These are phyloP conservation scores for Apotomis turbidana DNA, from an alignment of 2,888 invertebrate species.

Conservation along the genomic window DNA sequence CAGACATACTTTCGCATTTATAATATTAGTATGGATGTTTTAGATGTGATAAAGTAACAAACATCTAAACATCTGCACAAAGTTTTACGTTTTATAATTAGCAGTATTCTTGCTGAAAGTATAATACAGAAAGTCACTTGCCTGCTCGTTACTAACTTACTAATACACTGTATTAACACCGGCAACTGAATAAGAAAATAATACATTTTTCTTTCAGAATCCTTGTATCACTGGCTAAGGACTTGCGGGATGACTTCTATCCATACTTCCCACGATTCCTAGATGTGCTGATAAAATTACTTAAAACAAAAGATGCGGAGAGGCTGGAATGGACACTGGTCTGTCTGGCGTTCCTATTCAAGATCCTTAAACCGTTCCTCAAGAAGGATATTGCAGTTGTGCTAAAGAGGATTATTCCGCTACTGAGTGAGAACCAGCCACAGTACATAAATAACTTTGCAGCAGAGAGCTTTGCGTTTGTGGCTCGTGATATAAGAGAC, in stretches of 20 bases:
- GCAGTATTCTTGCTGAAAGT: too few relatives aligned
- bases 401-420: conserved; percentile 88
- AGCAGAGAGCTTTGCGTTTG: conserved; percentile 97
- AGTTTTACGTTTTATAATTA: too few relatives aligned
- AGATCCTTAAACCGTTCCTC: conserved; percentile 92
- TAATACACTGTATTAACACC: too few relatives aligned
- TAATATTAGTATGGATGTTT: too few relatives aligned
- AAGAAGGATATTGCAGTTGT: conserved; percentile 90
- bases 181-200: too few relatives aligned
- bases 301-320: conserved; percentile 91
- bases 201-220: conserved; percentile 82
- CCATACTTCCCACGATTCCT: conserved; percentile 91
- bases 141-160: too few relatives aligned
- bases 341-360: conserved; percentile 95
- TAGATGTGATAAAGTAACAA: too few relatives aligned
- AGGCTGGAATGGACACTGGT: conserved; percentile 93
- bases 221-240: conserved; percentile 92
- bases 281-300: conserved; percentile 87
- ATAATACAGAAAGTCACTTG: too few relatives aligned
- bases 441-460: conserved; percentile 96
- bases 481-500: conserved; percentile 94
- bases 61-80: too few relatives aligned
- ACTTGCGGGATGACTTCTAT: conserved; percentile 95
- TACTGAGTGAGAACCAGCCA: conserved; percentile 90
- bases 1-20: too few relatives aligned